A percentile compares a stretch with the other conserved stretches of the same genome.
Evolutionary conservation across 2,113 vertebrate species (phyloP).

Genomic region (Myotis brandtii): DNA sequence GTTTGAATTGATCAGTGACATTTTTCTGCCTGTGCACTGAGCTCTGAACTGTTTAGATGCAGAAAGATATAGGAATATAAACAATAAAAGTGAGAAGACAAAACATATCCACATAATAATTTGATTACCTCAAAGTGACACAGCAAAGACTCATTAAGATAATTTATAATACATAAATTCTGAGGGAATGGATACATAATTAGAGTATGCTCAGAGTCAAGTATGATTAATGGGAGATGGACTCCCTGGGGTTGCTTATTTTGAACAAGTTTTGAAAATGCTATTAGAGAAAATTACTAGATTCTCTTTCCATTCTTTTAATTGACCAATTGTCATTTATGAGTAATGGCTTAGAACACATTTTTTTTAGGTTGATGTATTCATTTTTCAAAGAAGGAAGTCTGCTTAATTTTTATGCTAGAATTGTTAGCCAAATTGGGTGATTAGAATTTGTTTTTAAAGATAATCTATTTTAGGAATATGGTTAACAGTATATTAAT

Average conservation of each 20-base stretch:
- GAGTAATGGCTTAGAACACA: not conserved
- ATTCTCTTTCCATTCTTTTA: not conserved
- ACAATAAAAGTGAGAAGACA: not conserved
- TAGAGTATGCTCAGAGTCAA: not conserved
- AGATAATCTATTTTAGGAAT: not conserved
- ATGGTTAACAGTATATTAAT: not conserved
- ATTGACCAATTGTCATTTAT: slow-evolving; percentile 3
- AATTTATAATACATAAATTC: not conserved
- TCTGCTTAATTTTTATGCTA: slow-evolving; percentile 10
- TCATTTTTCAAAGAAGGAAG: not conserved
- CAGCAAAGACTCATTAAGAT: not conserved
- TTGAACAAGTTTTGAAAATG: slow-evolving; percentile 46
- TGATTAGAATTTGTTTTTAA: slow-evolving; percentile 15
- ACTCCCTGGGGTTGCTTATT: slow-evolving; percentile 6
- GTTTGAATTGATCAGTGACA: not conserved
- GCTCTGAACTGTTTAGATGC: not conserved
- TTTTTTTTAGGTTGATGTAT: not conserved
- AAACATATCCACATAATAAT: not conserved
- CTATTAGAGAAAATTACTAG: not conserved
- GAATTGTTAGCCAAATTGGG: slow-evolving; percentile 5
- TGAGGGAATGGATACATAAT: not conserved
- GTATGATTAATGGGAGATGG: not conserved
- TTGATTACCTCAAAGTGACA: slow-evolving; percentile 26
- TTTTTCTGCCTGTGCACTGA: slow-evolving; percentile 11
- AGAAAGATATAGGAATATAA: not conserved